These are phyloP conservation scores for Agriopis aurantiaria DNA, from an alignment of 2,888 invertebrate species.

Conservation along the genomic window DNA sequence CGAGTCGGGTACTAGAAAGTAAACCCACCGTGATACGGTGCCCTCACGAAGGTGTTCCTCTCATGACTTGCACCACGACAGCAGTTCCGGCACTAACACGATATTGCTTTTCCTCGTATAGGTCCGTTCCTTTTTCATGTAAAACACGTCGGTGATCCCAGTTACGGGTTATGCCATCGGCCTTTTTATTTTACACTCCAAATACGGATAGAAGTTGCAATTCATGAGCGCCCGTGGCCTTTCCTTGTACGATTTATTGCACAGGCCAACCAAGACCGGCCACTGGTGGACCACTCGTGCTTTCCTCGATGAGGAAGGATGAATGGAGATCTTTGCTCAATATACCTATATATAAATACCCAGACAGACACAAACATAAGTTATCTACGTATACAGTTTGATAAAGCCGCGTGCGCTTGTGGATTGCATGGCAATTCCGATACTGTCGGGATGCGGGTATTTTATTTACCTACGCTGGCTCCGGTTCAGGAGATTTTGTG, in stretches of 20 bases:
- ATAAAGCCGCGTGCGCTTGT: background rate
- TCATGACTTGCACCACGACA: conserved; percentile 48
- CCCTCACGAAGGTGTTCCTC: background rate
- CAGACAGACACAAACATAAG: no score
- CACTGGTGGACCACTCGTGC: no score
- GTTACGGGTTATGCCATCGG: conserved; percentile 42
- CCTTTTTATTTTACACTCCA: conserved; percentile 33
- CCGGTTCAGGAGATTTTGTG: conserved; percentile 17
- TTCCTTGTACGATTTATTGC: background rate
- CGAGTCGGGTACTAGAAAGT: no score
- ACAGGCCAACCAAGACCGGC: no score
- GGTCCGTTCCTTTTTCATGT: conserved; percentile 78
- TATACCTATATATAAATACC: no score
- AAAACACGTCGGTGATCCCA: conserved; percentile 69
- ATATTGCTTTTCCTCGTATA: conserved; percentile 77
- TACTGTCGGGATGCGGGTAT: conserved; percentile 14
- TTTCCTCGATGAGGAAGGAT: no score
- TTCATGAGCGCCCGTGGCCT: background rate
- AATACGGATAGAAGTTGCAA: conserved; percentile 16
- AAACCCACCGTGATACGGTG: no score
- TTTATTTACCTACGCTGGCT: conserved; percentile 24
- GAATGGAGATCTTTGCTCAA: no score
- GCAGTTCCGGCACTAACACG: conserved; percentile 69
- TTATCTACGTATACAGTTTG: no score
- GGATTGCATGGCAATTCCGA: background rate